Base-by-base conservation (phyloP, 2,113 vertebrate genomes). In the Silurus glanis region DNA sequence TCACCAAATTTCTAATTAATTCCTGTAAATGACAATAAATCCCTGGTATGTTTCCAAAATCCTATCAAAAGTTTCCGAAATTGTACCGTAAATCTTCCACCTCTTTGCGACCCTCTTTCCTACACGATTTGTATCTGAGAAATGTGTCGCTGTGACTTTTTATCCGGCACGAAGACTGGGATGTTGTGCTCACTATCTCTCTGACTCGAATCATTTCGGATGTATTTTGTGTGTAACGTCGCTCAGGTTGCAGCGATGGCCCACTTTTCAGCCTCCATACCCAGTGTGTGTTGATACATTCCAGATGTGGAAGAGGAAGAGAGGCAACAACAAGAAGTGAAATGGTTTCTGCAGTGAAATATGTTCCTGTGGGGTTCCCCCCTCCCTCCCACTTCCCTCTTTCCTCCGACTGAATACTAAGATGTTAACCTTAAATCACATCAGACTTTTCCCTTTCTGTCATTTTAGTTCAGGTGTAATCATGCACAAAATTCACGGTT, bases 231-330 rank as follows among this genome's bases (percentile, higher is more conserved):
- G 49, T 59, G 6, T 69, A 17, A 47, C 19, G 16, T 58, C 7
- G 21, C 64, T 86, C 83, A n/a, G 84, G 61, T 85, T 81, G 69
- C 53, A 86, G 85, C 45, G 23, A 14, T 72, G 53, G 21, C 78
- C 76, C 59, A 49, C 56, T 86, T 69, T 72, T 37, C 37, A 28
- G 45, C 9, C 78, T 80, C 55, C 74, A 55, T 47, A 37, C 59
- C 37, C 37, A 0, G 56, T 14, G 45, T 75, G 45, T n/a, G 61
- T 64, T 75, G 56, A 84, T 74, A 62, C 10, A n/a, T 58, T 84
- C 83, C 83, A 84, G 83, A 71, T 84, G 83, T 74, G 67, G 37
- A 17, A 25, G 37, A 17, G 21, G 4, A 13, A 61, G 21, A 56
- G 53, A 23, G 55, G 25, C 2, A 23, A 3, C 13, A 14, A n/a